phyloP scores from a whole-genome alignment of 2,113 vertebrate genomes.

The Puntigrus tetrazona region DNA sequence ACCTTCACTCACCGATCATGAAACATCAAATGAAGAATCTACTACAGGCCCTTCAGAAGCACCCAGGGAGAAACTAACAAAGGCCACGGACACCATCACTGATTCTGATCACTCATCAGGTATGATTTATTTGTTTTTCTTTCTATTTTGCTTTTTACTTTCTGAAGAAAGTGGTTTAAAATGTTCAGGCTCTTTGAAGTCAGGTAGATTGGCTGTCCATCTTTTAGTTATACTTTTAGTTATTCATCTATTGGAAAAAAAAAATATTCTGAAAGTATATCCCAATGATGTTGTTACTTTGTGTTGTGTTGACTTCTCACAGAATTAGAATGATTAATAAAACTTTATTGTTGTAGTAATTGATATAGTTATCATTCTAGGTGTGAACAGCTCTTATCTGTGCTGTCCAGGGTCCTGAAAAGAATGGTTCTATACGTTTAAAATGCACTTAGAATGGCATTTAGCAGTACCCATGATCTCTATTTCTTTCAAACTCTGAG shows the following conservation, averaged over 20 bases:
- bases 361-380: background rate
- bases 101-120: slow-evolving; percentile 47
- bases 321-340: background rate
- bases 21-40: background rate
- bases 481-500: background rate
- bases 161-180: background rate
- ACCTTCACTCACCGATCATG: background rate
- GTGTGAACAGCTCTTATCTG: slow-evolving; percentile 1
- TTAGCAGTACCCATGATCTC: background rate
- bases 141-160: background rate
- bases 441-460: slow-evolving; percentile 5
- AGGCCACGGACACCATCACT: slow-evolving; percentile 62
- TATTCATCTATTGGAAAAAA: background rate
- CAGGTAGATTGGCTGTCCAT: background rate
- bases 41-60: background rate
- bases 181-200: background rate
- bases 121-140: background rate
- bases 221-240: background rate
- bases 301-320: background rate
- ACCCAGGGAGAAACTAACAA: slow-evolving; percentile 36
- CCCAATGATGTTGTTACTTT: background rate
- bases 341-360: background rate
- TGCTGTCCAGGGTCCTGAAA: slow-evolving; percentile 61
- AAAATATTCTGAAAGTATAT: background rate
- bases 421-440: background rate